Base-by-base conservation (phyloP, 2,888 invertebrate genomes). In the Plebejus anna region DNA sequence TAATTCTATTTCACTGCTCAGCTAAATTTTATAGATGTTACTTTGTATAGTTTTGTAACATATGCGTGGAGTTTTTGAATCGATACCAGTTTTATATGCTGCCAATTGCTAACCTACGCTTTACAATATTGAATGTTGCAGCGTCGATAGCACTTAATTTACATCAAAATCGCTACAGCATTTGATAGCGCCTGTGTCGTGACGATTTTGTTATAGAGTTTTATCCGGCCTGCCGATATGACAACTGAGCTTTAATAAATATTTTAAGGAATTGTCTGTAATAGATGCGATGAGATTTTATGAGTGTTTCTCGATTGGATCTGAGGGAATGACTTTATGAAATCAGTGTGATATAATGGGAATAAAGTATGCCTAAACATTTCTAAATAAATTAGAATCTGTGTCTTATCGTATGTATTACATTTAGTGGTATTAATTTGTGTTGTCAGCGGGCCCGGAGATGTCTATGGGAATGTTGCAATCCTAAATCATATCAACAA, bases 401-500 rank as follows among this genome's bases (percentile, higher is more conserved):
- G 61, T 66, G 66, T 66, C 66, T 66, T 66, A 66, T 66, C 66
- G 66, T 66, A 32, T 66, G 32, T 66, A 66, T 66, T 66, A 66
- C 66, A 66, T 66, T 36, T 22, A 22, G 42, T 42, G 22, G 71
- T 71, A 71, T 71, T 71, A 42, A 5, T 71, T 71, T 71, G 71
- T 75, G 71, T 76, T 57, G 70, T 71, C 70, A 42, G 57, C 55
- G 13, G 72, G 72, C 76, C 22, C 59, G 76, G 71, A 57, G 36
- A 76, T 75, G 75, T 76, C 75, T 76, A 66, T 79, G 83, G 85
- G 84, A 80, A 82, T 82, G 85, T 82, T 83, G 86, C 85, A 86
- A 86, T 84, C 84, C 81, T 81, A 79, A 80, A 84, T 83, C 87
- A 86, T 87, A 87, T 87, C 87, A 86, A 81, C 81, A 82, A 78